Base-by-base conservation (phyloP, 2,888 invertebrate species). In the Timandra comae region DNA sequence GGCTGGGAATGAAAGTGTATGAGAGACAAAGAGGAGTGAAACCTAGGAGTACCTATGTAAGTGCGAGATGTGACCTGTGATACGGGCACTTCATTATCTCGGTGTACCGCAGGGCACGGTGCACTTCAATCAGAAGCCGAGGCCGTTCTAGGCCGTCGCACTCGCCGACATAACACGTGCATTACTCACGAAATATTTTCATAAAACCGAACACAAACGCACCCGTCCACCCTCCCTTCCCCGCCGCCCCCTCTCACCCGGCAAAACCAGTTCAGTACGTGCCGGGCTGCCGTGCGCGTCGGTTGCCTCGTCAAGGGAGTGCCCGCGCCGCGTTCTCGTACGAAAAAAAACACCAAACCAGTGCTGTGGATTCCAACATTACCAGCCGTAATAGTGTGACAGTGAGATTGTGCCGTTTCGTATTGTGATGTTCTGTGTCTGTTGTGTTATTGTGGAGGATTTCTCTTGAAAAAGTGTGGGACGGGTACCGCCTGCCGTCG, bases 181-280 rank as follows among this genome's bases (percentile, higher is more conserved):
- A 84, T 85, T 84, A 84, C 84, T 84, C 85, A 85, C 85, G 73
- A 85, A 84, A 85, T 85, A 85, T 85, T 84, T 85, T 84, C 85
- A 85, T 84, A 84, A 82, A 82, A 77, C 73, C 81, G 72, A 79
- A 71, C 75, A 46, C 73, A 69, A 80, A 76, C 82, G 75, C 75
- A 81, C 78, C 81, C 78, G 76, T 61, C 66, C 56, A 49, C 41
- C 52, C 46, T 54, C 24, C 41, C 66, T 68, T 64, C 54, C 59
- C 59, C 65, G 53, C 59, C 63, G 59, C 58, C 55, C 67, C 62
- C 67, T 50, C 57, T 48, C 52, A 48, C 64, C 60, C 64, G 57
- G 63, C 63, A 63, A 79, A 84, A 82, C 82, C 82, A 84, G 82
- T 84, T 76, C 80, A 84, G 85, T 85, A 62, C 68, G 74, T 74